Evolutionary conservation across 2,888 invertebrate species (phyloP), one percentile per base, ranked within the genome.

Genomic region (Lymantria dispar): DNA sequence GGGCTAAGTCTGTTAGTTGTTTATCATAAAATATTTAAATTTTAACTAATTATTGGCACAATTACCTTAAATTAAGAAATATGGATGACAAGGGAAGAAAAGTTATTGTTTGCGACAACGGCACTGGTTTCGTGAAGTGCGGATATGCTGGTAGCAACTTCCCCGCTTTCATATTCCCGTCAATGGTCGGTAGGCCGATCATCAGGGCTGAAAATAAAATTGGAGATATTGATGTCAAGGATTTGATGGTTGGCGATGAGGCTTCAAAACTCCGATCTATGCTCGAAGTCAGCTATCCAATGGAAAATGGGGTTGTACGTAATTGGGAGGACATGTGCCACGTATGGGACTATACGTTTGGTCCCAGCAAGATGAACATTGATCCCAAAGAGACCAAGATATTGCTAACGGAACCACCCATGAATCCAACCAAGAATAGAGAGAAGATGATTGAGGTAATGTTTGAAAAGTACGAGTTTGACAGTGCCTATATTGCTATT

Each of bases 321-420:
- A 99, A 99, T 86, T 99, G 99, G 99, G 98, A 99, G 57, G 99
- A 99, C 78, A 99, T 99, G 99, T 96, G 97, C 76, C 98, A 99
- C 85, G 96, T 99, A 0, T 99, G 99, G 98, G 99, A 99, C 84
- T 98, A 99, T 85, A 99, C 99, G 11, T 99, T 99, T 82, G 99
- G 99, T 0, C 95, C 96, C 31, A 96, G 96, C 79, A 99, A 99
- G 91, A 97, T 99, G 96, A 96, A 99, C 76, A 94, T 99, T 43
- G 95, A 99, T 91, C 98, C 99, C 0, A 94, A 92, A 64, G 96
- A 98, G 61, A 94, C 95, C 48, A 95, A 95, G 91, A 97, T 99
- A 64, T 91, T 99, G 61, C 93, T 99, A 41, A 99, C 99, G 0
- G 99, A 99, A 83, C 99, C 99, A 0, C 99, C 99, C 7, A 98